Percentiles rank a stretch among this genome's conserved stretches.
phyloP scores from a whole-genome alignment of 2,888 invertebrate species.

The Argyra leucocephala region DNA sequence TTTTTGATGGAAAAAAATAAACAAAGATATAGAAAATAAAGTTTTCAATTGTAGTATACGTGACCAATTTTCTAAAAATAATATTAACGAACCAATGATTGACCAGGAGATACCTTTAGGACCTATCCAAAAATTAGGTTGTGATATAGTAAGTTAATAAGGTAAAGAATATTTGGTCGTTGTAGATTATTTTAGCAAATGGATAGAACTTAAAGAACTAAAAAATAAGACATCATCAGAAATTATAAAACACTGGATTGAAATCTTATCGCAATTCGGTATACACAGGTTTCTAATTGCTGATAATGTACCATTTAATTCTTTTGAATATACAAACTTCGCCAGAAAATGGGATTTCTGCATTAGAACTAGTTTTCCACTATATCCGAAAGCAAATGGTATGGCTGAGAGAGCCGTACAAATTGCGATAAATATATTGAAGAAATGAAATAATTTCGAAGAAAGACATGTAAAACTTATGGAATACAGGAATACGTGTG shows the following conservation, averaged over 20 bases:
- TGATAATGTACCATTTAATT: too few species aligned
- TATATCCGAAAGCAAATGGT: too few species aligned
- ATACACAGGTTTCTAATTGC: not conserved
- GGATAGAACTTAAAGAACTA: constrained; percentile 22
- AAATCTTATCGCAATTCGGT: not conserved
- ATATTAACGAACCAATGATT: constrained; percentile 24
- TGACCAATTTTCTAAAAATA: constrained; percentile 22
- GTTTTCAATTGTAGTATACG: constrained; percentile 24
- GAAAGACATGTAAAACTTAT: too few species aligned
- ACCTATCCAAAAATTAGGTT: too few species aligned
- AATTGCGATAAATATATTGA: too few species aligned
- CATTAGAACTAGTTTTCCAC: too few species aligned
- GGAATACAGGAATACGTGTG: too few species aligned
- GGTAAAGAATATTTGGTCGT: constrained; percentile 25
- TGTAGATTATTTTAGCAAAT: constrained; percentile 25
- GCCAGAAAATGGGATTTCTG: too few species aligned
- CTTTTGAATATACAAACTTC: too few species aligned
- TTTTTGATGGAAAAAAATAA: constrained; percentile 24
- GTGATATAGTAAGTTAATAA: constrained; percentile 28
- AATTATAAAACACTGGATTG: constrained; percentile 16
- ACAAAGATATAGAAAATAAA: constrained; percentile 22
- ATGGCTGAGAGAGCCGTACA: too few species aligned
- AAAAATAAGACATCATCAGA: constrained; percentile 18
- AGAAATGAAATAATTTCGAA: too few species aligned
- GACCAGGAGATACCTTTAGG: constrained; percentile 23